Percentiles rank a stretch among this genome's conserved stretches.
phyloP scores from a whole-genome alignment of 92 coral and sea anemone species.

The Phenganax subtilis region DNA sequence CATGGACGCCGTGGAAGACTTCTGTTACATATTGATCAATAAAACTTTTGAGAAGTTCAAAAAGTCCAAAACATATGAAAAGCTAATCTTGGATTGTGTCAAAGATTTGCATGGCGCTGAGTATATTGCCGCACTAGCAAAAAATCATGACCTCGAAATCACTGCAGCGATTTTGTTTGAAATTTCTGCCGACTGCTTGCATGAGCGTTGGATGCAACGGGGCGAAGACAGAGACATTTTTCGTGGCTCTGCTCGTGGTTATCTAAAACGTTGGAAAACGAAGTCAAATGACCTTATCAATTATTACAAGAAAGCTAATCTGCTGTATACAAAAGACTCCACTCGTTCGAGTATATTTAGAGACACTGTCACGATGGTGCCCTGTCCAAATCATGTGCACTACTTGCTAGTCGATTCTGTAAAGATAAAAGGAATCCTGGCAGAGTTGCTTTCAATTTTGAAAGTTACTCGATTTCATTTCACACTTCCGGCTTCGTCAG shows the following conservation, averaged over 20 bases:
- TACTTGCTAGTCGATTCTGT: background rate
- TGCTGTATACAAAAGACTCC: background rate
- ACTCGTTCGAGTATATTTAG: background rate
- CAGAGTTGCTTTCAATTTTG: conserved; percentile 18
- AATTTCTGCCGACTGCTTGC: background rate
- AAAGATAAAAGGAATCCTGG: background rate
- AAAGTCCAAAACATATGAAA: background rate
- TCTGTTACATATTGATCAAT: conserved; percentile 15
- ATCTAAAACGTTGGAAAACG: background rate
- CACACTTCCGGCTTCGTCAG: conserved; percentile 29
- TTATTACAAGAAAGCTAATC: conserved; percentile 14
- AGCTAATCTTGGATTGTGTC: conserved; percentile 22
- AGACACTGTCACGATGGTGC: background rate
- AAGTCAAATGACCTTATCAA: conserved; percentile 2
- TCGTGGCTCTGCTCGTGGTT: background rate
- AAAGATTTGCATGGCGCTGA: conserved; percentile 19
- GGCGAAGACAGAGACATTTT: conserved; percentile 1
- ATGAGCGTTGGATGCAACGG: background rate
- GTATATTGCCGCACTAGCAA: conserved; percentile 13
- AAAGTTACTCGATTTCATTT: conserved; percentile 8
- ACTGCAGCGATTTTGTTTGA: conserved; percentile 13
- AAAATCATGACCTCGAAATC: conserved; percentile 1
- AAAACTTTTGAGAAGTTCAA: conserved; percentile 18
- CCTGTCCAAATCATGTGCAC: background rate
- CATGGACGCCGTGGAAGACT: conserved; percentile 17